Evolutionary conservation across 64 coral and sea anemone genomes (phyloP).

Genomic region (Pocillopora verrucosa): DNA sequence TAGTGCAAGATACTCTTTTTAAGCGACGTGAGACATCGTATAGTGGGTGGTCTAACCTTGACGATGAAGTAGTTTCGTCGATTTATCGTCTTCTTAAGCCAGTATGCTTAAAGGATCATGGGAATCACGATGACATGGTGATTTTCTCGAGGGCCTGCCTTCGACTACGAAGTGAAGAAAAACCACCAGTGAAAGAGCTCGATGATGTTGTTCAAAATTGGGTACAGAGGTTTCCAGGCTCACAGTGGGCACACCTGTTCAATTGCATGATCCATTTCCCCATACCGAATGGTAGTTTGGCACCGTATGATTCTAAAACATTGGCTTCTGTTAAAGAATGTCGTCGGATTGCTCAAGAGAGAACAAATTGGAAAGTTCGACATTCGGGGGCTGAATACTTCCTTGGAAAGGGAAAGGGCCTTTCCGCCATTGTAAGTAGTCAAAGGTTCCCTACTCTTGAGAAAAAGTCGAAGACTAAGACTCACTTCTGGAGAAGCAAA

Average conservation of each 20-base stretch:
- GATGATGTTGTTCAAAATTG: neutral
- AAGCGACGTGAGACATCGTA: constrained; percentile 39
- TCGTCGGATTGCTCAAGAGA: neutral
- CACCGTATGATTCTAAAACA: neutral
- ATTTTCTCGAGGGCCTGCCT: constrained; percentile 52
- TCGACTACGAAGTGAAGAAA: neutral
- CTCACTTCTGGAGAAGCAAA: constrained; percentile 59
- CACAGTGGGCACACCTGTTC: constrained; percentile 64
- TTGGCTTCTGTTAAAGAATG: constrained; percentile 40
- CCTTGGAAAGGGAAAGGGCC: constrained; percentile 55
- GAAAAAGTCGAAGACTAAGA: constrained; percentile 8
- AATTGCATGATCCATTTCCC: constrained; percentile 7
- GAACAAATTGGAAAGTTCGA: neutral
- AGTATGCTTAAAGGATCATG: neutral
- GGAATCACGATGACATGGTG: constrained; percentile 8
- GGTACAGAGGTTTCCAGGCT: constrained; percentile 1
- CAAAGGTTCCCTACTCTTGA: constrained; percentile 20
- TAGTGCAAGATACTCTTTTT: constrained; percentile 60
- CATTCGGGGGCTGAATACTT: constrained; percentile 61
- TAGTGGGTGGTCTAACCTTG: constrained; percentile 35
- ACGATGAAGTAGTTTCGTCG: neutral
- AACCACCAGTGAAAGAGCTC: constrained; percentile 18
- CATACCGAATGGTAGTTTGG: constrained; percentile 48
- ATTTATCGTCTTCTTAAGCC: constrained; percentile 29
- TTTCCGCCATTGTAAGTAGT: constrained; percentile 31